A percentile compares a stretch with the other conserved stretches of the same genome.
Evolutionary conservation across 2,113 vertebrate genomes (phyloP).

Genomic region (Bufo gargarizans): DNA sequence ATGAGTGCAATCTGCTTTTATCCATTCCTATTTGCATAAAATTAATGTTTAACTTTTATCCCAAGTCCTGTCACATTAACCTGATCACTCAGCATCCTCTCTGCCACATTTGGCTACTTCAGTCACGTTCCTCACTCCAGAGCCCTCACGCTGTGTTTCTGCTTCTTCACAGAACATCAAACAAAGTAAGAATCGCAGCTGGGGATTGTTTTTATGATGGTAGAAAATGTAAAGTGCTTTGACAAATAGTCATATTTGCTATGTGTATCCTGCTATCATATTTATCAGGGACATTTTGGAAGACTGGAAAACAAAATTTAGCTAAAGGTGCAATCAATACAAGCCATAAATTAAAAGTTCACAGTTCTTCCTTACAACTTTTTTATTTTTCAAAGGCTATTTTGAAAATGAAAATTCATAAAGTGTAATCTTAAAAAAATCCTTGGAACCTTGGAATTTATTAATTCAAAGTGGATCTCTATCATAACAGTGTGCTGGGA

Average conservation of each 20-base stretch:
- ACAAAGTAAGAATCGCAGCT: conserved; percentile 56
- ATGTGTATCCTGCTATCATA: conserved; percentile 36
- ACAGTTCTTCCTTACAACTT: not conserved
- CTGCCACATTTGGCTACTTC: conserved; percentile 41
- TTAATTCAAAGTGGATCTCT: not conserved
- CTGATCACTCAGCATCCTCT: conserved; percentile 31
- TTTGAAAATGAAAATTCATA: not conserved
- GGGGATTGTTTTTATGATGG: conserved; percentile 52
- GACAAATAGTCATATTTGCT: conserved; percentile 53
- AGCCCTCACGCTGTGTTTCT: conserved; percentile 46
- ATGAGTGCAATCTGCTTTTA: conserved; percentile 11
- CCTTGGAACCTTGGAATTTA: no score
- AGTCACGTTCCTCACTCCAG: conserved; percentile 45
- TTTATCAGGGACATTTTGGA: conserved; percentile 31
- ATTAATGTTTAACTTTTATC: conserved; percentile 42
- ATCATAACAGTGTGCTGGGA: no score
- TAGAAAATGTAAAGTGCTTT: conserved; percentile 46
- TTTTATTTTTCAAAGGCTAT: not conserved
- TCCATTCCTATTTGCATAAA: conserved; percentile 28
- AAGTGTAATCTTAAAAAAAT: not conserved
- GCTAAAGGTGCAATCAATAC: conserved; percentile 6
- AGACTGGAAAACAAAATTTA: conserved; percentile 31
- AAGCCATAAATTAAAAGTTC: not conserved
- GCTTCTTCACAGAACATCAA: conserved; percentile 57
- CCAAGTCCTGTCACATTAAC: conserved; percentile 45